Percentiles rank a stretch among this genome's conserved stretches.
Conservation (phyloP, 2,888 invertebrate species). For the Leptogaster cylindrica region DNA sequence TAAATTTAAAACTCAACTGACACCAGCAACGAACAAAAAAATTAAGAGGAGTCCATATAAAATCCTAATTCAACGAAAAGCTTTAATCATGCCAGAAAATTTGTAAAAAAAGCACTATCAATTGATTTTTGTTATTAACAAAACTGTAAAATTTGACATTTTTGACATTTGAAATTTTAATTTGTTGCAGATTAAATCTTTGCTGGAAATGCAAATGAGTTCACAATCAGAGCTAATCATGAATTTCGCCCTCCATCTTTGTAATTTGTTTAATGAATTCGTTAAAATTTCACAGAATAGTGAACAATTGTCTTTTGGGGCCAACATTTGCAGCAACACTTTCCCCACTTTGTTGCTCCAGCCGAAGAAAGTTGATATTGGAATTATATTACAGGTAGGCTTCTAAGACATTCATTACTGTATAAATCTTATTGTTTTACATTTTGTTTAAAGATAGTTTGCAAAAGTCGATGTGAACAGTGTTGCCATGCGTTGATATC, state of each 20-base stretch:
- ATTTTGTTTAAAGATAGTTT: constrained; percentile 59
- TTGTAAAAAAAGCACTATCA: constrained; percentile 53
- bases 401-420: too few species aligned
- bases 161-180: too few species aligned
- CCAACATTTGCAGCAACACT: constrained; percentile 73
- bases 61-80: constrained; percentile 52
- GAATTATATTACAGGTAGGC: constrained; percentile 75
- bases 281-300: constrained; percentile 44
- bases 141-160: too few species aligned
- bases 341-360: constrained; percentile 75
- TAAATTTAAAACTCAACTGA: constrained; percentile 42
- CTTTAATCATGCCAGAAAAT: constrained; percentile 47
- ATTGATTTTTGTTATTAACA: constrained; percentile 58
- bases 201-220: constrained; percentile 47
- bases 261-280: constrained; percentile 45
- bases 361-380: constrained; percentile 74
- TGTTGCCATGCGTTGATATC: constrained; percentile 70
- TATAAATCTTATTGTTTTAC: neutral
- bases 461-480: constrained; percentile 72
- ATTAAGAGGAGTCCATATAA: constrained; percentile 60
- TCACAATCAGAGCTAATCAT: constrained; percentile 45
- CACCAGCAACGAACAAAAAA: constrained; percentile 52
- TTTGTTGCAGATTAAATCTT: constrained; percentile 45
- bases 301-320: constrained; percentile 46
- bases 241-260: constrained; percentile 47